Evolutionary conservation across 2,797 vertebrate genomes (phyloP).

Genomic region (Helarctos malayanus): DNA sequence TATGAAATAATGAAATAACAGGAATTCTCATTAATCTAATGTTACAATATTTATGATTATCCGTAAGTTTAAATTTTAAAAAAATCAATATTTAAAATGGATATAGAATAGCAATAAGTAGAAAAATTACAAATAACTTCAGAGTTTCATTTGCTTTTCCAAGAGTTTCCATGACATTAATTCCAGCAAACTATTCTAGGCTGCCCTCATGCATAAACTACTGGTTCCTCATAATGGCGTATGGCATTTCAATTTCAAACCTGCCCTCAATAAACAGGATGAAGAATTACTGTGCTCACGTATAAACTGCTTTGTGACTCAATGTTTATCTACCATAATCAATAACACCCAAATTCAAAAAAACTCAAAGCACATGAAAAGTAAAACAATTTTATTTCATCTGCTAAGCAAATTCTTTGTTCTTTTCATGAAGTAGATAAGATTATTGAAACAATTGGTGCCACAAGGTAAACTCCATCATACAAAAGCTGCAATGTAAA

Average conservation of each 20-base stretch:
- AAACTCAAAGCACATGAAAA: constrained; percentile 36
- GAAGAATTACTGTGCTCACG: constrained; percentile 71
- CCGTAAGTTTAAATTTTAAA: background rate
- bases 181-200: background rate
- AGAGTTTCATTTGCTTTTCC: constrained; percentile 42
- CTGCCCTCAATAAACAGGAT: constrained; percentile 65
- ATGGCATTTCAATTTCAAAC: constrained; percentile 80
- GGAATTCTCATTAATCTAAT: constrained; percentile 38
- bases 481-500: constrained; percentile 29
- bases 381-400: constrained; percentile 77
- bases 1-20: constrained; percentile 8
- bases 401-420: constrained; percentile 71
- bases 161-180: constrained; percentile 54
- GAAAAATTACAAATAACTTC: background rate
- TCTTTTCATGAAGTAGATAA: constrained; percentile 61
- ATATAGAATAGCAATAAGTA: background rate
- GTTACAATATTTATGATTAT: background rate
- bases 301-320: constrained; percentile 70
- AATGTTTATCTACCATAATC: constrained; percentile 75
- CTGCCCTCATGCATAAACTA: constrained; percentile 52
- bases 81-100: background rate
- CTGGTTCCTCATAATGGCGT: constrained; percentile 53
- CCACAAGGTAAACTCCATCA: constrained; percentile 55
- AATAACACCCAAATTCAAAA: constrained; percentile 61
- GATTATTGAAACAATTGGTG: constrained; percentile 68